Conservation (phyloP, 2,888 invertebrate genomes). For the Drosophila falleni region DNA sequence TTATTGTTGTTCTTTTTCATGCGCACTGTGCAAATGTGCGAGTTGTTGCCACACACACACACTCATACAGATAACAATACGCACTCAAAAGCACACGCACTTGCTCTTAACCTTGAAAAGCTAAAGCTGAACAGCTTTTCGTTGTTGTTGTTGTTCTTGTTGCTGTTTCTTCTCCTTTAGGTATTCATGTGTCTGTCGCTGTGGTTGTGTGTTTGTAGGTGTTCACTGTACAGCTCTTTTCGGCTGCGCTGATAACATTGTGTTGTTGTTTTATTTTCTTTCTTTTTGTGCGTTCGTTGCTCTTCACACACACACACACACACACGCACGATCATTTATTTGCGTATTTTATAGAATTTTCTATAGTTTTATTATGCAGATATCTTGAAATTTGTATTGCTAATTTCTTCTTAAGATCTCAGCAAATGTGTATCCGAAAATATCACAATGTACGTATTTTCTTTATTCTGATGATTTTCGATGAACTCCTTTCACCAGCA, state of each 20-base stretch:
- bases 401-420: conserved; percentile 15
- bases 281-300: conserved; percentile 61
- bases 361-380: conserved; percentile 51
- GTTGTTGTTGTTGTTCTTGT: conserved; percentile 16
- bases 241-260: conserved; percentile 70
- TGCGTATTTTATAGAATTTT: conserved; percentile 45
- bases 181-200: conserved; percentile 16
- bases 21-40: conserved; percentile 61
- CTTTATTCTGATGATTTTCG: conserved; percentile 31
- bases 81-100: conserved; percentile 66
- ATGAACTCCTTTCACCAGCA: conserved; percentile 70
- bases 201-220: conserved; percentile 23
- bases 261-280: conserved; percentile 66
- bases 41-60: conserved; percentile 24
- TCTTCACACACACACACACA: conserved; percentile 39
- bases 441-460: conserved; percentile 37
- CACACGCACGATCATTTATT: conserved; percentile 28
- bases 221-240: conserved; percentile 60
- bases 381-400: conserved; percentile 33
- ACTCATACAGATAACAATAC: not conserved
- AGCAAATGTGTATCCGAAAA: conserved; percentile 3
- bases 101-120: conserved; percentile 79
- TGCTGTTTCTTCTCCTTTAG: conserved; percentile 40
- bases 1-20: conserved; percentile 42
- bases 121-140: conserved; percentile 41